Base-by-base conservation (phyloP, 2,888 invertebrate genomes). In the Teinopalpus imperialis region DNA sequence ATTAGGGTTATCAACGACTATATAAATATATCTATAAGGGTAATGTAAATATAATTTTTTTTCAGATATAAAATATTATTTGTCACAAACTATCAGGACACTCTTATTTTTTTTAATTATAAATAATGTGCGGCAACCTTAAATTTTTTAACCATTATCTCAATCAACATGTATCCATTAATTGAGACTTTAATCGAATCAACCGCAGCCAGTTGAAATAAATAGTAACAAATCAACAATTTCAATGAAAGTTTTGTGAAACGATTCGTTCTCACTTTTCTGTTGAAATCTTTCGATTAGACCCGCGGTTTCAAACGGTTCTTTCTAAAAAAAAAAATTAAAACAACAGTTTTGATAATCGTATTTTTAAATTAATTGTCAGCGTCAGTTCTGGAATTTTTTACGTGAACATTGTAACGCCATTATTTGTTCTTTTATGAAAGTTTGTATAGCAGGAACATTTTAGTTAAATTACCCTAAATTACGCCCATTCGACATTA, bases 241-340 rank as follows among this genome's bases (percentile, higher is more conserved):
- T 50, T 43, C 32, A 44, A 55, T 54, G 66, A 67, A 67, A 67
- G 65, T 67, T 53, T 59, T 44, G 60, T 59, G 49, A 59, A 62
- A 53, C 53, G 44, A 63, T 62, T 56, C 34, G 40, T 45, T 65
- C 59, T 66, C 64, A 57, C 60, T 66, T 64, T 66, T 59, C 62
- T 62, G 57, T 60, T 59, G 59, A 64, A 70, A 71, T 59, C 43
- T 37, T 51, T 52, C 45, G 41, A 57, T 56, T 57, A 47, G 48
- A 34, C 8, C 31, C 21, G 14, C 27, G 18, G 27, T n/a, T n/a
- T 13, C 21, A 9, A 34, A 12, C 34, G 14, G 20, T 16, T 32
- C 13, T 7, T 18, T 8, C n/a, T n/a, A n/a, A n/a, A 1, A 30
- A 8, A 30, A 30, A 36, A 10, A 18, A 29, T 20, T 16, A 40